Evolutionary conservation across 2,113 vertebrate species (phyloP).

Genomic region (Rostratula benghalensis): DNA sequence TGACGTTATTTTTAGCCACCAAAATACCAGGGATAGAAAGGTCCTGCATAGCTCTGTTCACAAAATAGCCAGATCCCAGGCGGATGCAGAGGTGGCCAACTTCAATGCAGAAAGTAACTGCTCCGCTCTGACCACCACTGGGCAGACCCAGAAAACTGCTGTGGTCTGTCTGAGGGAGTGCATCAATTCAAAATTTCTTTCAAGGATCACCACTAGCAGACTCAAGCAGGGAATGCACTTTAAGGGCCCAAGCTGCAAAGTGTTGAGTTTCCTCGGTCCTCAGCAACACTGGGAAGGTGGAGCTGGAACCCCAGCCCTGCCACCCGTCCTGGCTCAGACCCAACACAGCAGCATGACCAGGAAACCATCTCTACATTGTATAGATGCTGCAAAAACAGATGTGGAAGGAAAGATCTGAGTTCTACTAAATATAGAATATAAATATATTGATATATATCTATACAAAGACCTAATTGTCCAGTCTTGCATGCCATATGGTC

Average conservation of each 20-base stretch:
- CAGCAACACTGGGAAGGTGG: background rate
- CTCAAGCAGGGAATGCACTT: background rate
- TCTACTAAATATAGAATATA: constrained; percentile 49
- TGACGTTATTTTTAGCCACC: background rate
- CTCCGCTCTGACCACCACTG: background rate
- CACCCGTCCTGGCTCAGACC: background rate
- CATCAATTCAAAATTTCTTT: background rate
- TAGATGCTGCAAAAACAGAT: constrained; percentile 72
- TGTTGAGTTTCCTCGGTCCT: background rate
- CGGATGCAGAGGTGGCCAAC: background rate
- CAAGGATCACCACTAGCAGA: background rate
- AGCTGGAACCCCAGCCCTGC: background rate
- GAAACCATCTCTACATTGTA: constrained; percentile 11
- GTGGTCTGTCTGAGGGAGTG: background rate
- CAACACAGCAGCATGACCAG: background rate
- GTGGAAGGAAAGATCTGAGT: constrained; percentile 62
- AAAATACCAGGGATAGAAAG: background rate
- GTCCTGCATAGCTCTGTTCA: background rate
- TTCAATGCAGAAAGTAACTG: background rate
- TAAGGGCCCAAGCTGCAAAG: background rate
- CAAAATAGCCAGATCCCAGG: background rate
- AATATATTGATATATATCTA: constrained; percentile 63
- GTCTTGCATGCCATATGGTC: constrained; percentile 49
- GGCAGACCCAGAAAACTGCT: background rate
- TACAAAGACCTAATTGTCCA: constrained; percentile 60